These are phyloP conservation scores for Drosophila multiciliata DNA, from an alignment of 2,888 invertebrate species.

Conservation along the genomic window DNA sequence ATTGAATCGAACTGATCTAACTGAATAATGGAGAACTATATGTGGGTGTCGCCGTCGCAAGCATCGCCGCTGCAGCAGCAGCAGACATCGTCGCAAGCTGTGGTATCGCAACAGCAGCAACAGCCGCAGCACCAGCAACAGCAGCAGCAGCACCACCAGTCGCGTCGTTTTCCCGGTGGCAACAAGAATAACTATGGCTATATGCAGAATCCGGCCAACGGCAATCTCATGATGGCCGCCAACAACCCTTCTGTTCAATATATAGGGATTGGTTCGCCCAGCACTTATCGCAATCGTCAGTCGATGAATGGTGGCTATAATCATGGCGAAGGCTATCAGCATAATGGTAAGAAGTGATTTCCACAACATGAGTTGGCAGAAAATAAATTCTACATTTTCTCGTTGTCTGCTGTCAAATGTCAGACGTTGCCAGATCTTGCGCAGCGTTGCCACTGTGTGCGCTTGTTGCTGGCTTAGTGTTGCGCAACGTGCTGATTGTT, in stretches of 20 bases:
- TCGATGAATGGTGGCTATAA: constrained; percentile 49
- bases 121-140: background rate
- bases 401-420: background rate
- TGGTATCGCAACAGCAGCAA: constrained; percentile 9
- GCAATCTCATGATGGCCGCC: constrained; percentile 37
- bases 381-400: background rate
- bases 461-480: background rate
- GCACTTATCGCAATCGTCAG: constrained; percentile 62
- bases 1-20: background rate
- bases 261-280: constrained; percentile 39
- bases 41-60: constrained; percentile 54
- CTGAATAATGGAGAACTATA: constrained; percentile 61
- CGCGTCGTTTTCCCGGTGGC: constrained; percentile 57
- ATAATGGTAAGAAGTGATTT: constrained; percentile 60
- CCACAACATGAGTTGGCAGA: constrained; percentile 17
- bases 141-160: constrained; percentile 13
- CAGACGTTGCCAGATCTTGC: background rate
- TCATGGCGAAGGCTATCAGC: constrained; percentile 47
- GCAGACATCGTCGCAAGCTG: constrained; percentile 9
- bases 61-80: constrained; percentile 33
- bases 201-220: constrained; percentile 35
- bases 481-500: background rate
- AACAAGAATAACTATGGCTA: constrained; percentile 66
- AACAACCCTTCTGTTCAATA: constrained; percentile 32
- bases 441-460: background rate